Conservation (phyloP, 2,113 vertebrate species). For the Rostratula benghalensis region DNA sequence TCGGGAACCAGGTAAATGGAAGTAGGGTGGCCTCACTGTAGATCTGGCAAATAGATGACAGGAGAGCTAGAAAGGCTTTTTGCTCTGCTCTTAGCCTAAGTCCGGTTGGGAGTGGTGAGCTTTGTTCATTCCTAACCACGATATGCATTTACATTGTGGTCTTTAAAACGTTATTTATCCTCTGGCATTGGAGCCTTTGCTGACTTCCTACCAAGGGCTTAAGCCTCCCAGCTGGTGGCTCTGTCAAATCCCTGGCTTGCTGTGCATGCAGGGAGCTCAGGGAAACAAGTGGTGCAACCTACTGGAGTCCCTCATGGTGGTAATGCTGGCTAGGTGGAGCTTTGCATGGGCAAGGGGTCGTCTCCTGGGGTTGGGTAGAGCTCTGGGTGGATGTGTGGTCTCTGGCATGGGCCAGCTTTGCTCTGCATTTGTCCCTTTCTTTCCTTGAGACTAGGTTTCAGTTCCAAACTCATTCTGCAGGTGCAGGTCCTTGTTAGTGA, state of each 20-base stretch:
- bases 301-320: background rate
- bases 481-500: background rate
- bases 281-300: background rate
- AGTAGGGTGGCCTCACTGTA: background rate
- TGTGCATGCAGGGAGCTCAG: background rate
- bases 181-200: background rate
- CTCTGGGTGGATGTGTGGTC: background rate
- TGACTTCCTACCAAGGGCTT: background rate
- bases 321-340: background rate
- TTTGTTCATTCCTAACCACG: background rate
- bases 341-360: background rate
- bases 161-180: background rate
- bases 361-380: background rate
- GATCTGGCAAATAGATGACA: background rate
- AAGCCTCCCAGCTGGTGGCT: background rate
- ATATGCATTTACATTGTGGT: background rate
- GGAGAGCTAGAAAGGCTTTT: background rate
- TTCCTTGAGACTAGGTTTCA: rapidly evolving
- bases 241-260: background rate
- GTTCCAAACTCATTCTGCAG: background rate
- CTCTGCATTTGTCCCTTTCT: background rate
- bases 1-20: background rate
- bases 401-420: background rate
- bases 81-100: background rate
- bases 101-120: background rate